These are phyloP conservation scores for Tychaedon coryphoeus DNA, from an alignment of 2,113 vertebrate species.

Conservation along the genomic window DNA sequence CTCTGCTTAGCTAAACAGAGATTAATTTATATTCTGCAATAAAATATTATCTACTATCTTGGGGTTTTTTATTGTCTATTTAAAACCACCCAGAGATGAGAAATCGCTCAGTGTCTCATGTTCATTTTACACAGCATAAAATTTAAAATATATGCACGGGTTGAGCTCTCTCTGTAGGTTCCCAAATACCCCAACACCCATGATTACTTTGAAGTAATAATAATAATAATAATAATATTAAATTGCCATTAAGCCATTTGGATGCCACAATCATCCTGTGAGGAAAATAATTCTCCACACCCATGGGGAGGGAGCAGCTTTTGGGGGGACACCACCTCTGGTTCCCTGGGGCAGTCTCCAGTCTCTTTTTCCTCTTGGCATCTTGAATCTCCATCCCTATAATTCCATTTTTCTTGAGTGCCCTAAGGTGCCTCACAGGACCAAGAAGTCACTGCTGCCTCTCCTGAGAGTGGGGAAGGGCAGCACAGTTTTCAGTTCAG, in stretches of 20 bases:
- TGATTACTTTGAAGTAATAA: neutral
- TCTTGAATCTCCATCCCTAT: neutral
- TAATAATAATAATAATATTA: neutral
- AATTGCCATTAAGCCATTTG: neutral
- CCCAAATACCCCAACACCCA: neutral
- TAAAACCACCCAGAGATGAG: neutral
- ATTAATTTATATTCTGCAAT: conserved; percentile 18
- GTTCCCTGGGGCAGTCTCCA: neutral
- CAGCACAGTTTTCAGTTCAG: neutral
- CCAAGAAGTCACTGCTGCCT: neutral
- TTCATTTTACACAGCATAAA: neutral
- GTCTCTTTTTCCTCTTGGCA: neutral
- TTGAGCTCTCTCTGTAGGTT: neutral
- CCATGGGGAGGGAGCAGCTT: neutral
- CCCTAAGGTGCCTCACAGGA: fast-evolving
- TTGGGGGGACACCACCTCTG: neutral
- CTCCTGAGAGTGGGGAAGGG: neutral
- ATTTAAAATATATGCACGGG: neutral
- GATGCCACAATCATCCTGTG: neutral
- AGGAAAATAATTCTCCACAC: neutral
- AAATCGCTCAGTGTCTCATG: neutral
- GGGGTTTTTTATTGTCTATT: neutral
- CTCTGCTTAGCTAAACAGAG: conserved; percentile 7
- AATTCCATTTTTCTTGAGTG: neutral
- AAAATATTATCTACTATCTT: conserved; percentile 3